Base-by-base conservation (phyloP, 2,797 vertebrate genomes). In the Neopelma chrysocephalum region DNA sequence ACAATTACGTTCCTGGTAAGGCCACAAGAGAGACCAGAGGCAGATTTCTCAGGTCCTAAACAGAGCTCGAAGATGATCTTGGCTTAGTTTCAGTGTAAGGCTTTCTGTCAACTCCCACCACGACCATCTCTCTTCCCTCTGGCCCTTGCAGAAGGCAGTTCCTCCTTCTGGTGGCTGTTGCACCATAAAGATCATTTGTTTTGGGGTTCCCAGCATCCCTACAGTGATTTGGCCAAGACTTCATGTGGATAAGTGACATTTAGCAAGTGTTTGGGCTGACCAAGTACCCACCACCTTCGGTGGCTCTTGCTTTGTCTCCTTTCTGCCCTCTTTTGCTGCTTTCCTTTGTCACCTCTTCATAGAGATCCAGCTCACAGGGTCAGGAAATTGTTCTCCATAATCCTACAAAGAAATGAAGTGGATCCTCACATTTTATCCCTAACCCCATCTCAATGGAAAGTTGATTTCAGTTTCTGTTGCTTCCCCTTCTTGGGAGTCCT, bases 401-500 rank as follows among this genome's bases (percentile, higher is more conserved):
- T 34, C 66, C 62, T 56, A 12, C 53, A 50, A 22, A 66, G 38
- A 61, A 87, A 71, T 31, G 13, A 70, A 70, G 26, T 42, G 36
- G 34, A 76, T 48, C 80, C 66, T 81, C 61, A 51, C 3, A 29
- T 68, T 75, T 68, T 40, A 22, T 51, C 43, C 17, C 61, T 71
- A 72, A 45, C 29, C 36, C 53, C 66, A 66, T 86, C 87, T 73
- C 42, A 60, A 45, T 21, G 38, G 48, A 58, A 90, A 82, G 56
- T 11, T 79, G 53, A 18, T 82, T 84, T 65, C 66, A 20, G 14
- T 86, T 85, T 70, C 84, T 84, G 14, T 86, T 40, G 36, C 66
- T 90, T 88, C 84, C 60, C 72, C 29, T 84, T 82, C 82, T 82
- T 43, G 82, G 71, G 89, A 94, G 56, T 48, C 89, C 96, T 94